A percentile compares a stretch with the other conserved stretches of the same genome.
Conservation (phyloP, 2,113 vertebrate species). For the Morphnarchus princeps region DNA sequence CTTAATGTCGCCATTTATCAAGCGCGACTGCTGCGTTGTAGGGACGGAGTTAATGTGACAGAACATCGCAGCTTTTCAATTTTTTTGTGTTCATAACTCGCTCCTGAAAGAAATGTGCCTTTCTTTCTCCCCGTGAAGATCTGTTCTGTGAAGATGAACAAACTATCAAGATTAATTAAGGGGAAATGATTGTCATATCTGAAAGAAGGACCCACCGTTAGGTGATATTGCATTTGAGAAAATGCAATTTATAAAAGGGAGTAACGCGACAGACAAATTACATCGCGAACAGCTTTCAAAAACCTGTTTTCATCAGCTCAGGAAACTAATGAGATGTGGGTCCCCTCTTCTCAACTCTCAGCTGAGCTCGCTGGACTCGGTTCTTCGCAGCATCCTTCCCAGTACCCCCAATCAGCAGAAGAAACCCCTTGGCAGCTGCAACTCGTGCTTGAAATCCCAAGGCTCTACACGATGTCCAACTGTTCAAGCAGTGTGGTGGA, state of each 20-base stretch:
- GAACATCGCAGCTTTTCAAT: constrained; percentile 33
- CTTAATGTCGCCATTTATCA: constrained; percentile 47
- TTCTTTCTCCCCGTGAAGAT: not conserved
- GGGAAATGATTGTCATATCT: not conserved
- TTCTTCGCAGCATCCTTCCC: not conserved
- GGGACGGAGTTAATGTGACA: constrained; percentile 36
- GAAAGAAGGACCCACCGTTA: not conserved
- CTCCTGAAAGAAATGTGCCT: constrained; percentile 30
- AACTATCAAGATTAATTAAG: constrained; percentile 41
- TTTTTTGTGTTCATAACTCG: not conserved
- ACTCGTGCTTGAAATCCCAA: not conserved
- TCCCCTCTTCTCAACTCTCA: not conserved
- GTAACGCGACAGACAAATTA: not conserved
- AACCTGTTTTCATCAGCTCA: not conserved
- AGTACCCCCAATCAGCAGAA: rapidly evolving
- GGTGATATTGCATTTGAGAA: not conserved
- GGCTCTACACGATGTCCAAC: not conserved
- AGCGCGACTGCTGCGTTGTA: not conserved
- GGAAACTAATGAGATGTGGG: not conserved
- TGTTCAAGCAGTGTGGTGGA: rapidly evolving
- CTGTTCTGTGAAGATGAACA: not conserved
- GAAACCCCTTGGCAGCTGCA: not conserved
- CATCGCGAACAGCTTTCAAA: not conserved
- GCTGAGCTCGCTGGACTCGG: rapidly evolving
- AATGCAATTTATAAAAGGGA: not conserved